phyloP scores from a whole-genome alignment of 2,888 invertebrate genomes.

The Apotomis turbidana region DNA sequence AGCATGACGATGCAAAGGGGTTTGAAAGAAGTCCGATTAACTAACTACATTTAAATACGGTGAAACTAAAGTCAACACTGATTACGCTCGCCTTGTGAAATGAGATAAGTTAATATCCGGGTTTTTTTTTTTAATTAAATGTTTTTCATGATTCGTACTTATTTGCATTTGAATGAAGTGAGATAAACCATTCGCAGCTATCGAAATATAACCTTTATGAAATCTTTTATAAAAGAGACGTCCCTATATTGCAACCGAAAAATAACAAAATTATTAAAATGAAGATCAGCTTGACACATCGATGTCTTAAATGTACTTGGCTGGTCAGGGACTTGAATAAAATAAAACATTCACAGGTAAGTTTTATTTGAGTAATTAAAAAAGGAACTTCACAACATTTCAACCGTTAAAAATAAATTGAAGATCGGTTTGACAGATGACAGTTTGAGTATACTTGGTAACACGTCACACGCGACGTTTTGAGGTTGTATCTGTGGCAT shows the following conservation, averaged over 20 bases:
- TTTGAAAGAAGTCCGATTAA: background rate
- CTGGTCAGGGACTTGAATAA: background rate
- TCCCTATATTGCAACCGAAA: too few relatives aligned
- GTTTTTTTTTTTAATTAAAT: too few relatives aligned
- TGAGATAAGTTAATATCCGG: background rate
- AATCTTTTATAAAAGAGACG: too few relatives aligned
- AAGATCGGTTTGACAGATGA: background rate
- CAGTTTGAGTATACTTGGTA: slow-evolving; percentile 27
- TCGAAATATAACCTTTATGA: too few relatives aligned
- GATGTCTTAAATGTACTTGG: too few relatives aligned
- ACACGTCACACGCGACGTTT: slow-evolving; percentile 1
- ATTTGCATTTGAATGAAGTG: background rate
- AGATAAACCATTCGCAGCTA: background rate
- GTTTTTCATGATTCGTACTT: too few relatives aligned
- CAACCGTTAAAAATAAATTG: background rate
- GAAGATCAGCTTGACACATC: too few relatives aligned
- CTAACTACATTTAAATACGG: background rate
- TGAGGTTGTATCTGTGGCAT: slow-evolving; percentile 37
- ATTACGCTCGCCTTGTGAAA: background rate
- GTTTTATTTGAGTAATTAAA: slow-evolving; percentile 2
- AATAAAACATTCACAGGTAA: slow-evolving; percentile 2
- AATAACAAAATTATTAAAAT: too few relatives aligned
- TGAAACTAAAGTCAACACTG: background rate
- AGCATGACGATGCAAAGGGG: background rate
- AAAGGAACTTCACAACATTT: slow-evolving; percentile 11